Base-by-base conservation (phyloP, 2,888 invertebrate species). In the Scaptomyza cyrtandrae region DNA sequence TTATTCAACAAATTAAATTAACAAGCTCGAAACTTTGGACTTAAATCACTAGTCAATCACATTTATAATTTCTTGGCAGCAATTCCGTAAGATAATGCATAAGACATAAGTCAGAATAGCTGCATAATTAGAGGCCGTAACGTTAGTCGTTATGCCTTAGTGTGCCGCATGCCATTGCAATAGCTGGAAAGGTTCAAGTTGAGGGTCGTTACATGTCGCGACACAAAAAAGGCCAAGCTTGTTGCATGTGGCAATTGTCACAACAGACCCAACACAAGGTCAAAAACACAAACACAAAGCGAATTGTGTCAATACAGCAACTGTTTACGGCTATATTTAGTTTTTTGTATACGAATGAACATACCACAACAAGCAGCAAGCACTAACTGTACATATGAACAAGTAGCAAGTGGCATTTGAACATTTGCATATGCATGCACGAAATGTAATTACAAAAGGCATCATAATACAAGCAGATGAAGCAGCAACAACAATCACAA, bases 101-200 rank as follows among this genome's bases (percentile, higher is more conserved):
- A 49, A 54, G 35, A 5, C 63, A 68, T 52, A 54, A 63, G 78
- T 67, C 63, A 72, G 43, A 59, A 24, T 13, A 33, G 50, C 48
- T 48, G 49, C 63, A 63, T 66, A 66, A 63, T 67, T 58, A 54
- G 46, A 63, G 49, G 43, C 44, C 48, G 55, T 73, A 63, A 59
- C 50, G 43, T 50, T 54, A 50, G 44, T 37, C 50, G 45, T 35
- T 56, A n/a, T 31, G 35, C 37, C 35, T 7, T 3, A 16, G n/a
- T 9, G 10, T 10, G 48, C 33, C 1, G 35, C 49, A 35, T 29
- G 39, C 52, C 35, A 35, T 56, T 27, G 44, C 16, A 27, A 43
- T 33, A 44, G 41, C 39, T 33, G 41, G 41, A 68, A 72, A 70
- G 70, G 83, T 88, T 79, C 88, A 88, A 88, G 84, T 88, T 84